A percentile compares a stretch with the other conserved stretches of the same genome.
Conservation (phyloP, 2,113 vertebrate species). For the Calonectris borealis region DNA sequence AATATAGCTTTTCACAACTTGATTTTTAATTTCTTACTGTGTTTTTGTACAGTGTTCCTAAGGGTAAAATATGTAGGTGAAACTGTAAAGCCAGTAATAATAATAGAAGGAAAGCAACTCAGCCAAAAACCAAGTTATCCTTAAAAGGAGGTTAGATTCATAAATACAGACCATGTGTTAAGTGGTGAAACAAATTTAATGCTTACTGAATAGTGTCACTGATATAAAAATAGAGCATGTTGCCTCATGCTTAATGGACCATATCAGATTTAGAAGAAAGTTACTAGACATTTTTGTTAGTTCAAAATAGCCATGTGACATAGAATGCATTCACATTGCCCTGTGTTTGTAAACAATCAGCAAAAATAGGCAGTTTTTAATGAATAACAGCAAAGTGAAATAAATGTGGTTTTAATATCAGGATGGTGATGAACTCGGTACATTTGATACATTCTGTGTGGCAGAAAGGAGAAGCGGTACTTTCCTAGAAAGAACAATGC, state of each 20-base stretch:
- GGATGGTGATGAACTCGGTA: background rate
- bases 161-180: conserved; percentile 47
- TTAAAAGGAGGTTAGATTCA: conserved; percentile 61
- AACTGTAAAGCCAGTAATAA: conserved; percentile 38
- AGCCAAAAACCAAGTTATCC: conserved; percentile 35
- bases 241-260: background rate
- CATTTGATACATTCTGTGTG: rapidly evolving
- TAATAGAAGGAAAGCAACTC: conserved; percentile 9
- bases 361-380: background rate
- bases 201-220: conserved; percentile 33
- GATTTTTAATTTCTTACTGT: background rate
- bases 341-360: background rate
- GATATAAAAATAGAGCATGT: conserved; percentile 45
- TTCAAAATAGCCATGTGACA: background rate
- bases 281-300: background rate
- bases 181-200: conserved; percentile 30
- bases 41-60: background rate
- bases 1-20: background rate
- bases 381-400: background rate
- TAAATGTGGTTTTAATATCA: background rate
- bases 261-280: background rate
- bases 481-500: background rate
- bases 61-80: background rate
- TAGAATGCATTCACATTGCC: background rate
- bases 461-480: background rate